Conservation (phyloP, 92 coral and sea anemone genomes). For the Porites divaricata region DNA sequence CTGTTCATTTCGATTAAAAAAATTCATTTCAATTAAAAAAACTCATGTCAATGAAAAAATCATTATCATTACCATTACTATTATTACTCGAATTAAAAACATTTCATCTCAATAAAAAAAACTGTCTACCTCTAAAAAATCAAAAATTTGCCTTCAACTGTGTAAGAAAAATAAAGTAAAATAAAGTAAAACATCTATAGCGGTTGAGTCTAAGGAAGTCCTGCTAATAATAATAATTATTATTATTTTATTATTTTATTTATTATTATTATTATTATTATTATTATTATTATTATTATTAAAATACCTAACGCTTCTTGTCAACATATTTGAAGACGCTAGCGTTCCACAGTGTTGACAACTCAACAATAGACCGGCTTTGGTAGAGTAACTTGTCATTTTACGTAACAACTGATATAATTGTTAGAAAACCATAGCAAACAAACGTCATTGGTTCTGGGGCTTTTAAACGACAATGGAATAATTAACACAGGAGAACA, state of each 20-base stretch:
- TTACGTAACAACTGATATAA: neutral
- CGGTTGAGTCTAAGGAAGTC: too few relatives aligned
- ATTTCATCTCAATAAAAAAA: too few relatives aligned
- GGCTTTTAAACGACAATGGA: neutral
- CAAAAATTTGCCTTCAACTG: too few relatives aligned
- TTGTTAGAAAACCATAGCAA: neutral
- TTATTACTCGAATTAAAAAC: too few relatives aligned
- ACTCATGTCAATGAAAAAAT: too few relatives aligned
- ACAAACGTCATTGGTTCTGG: neutral
- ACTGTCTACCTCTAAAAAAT: too few relatives aligned
- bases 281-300: neutral
- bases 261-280: too few relatives aligned
- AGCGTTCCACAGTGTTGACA: neutral
- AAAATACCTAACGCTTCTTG: neutral
- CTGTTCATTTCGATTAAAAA: too few relatives aligned
- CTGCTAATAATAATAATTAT: neutral
- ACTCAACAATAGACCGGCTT: neutral
- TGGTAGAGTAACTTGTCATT: neutral
- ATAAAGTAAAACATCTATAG: too few relatives aligned
- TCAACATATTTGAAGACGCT: neutral
- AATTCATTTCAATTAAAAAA: too few relatives aligned
- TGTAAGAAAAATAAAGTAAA: too few relatives aligned
- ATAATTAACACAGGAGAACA: neutral
- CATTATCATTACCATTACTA: too few relatives aligned
- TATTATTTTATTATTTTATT: neutral